Evolutionary conservation across 2,113 vertebrate species (phyloP).

Genomic region (Pelusios castaneus): DNA sequence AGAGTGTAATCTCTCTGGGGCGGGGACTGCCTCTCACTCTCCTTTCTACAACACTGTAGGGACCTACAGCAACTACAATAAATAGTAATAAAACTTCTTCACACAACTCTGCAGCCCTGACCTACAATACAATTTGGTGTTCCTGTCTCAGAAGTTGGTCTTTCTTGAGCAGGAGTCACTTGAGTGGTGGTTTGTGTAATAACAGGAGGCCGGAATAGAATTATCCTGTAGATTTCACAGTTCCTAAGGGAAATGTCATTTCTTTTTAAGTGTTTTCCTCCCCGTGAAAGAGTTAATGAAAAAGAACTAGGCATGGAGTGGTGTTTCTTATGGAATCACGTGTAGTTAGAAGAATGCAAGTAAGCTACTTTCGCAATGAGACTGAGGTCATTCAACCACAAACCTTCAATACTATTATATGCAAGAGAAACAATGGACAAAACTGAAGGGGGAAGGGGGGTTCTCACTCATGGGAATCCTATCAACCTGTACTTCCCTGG

Average conservation of each 20-base stretch:
- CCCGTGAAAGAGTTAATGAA: constrained; percentile 49
- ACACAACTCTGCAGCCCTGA: accelerated
- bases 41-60: not conserved
- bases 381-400: constrained; percentile 59
- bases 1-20: not conserved
- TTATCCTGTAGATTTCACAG: accelerated
- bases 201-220: not conserved
- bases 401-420: constrained; percentile 43
- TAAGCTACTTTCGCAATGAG: constrained; percentile 46
- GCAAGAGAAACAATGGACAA: not conserved
- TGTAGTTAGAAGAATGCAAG: constrained; percentile 61
- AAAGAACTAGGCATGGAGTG: not conserved
- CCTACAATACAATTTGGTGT: accelerated
- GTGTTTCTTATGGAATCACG: constrained; percentile 55
- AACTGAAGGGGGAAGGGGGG: not conserved
- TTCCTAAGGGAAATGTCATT: not conserved
- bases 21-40: not conserved
- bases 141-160: accelerated
- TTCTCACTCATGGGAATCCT: constrained; percentile 5
- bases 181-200: accelerated
- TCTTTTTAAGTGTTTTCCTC: not conserved
- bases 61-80: not conserved
- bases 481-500: constrained; percentile 30
- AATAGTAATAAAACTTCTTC: not conserved
- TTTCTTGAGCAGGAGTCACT: not conserved